A percentile compares a stretch with the other conserved stretches of the same genome.
Evolutionary conservation across 30 jellyfish, hydroid and myxozoan genomes (phyloP).

Genomic region (Aurelia aurita): DNA sequence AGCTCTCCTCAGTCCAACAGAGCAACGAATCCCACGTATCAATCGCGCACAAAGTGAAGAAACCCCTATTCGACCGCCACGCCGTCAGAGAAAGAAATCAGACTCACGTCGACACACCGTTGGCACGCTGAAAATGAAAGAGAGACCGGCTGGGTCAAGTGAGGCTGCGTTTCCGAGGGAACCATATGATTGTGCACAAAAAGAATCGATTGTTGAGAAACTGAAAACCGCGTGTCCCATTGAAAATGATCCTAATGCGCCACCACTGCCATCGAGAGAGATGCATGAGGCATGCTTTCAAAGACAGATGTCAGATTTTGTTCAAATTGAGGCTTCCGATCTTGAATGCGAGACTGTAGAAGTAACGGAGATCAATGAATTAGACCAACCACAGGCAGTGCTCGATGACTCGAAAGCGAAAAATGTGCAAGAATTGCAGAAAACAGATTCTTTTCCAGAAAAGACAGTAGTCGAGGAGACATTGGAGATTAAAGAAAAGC

Average conservation of each 20-base stretch:
- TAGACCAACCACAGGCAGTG: not conserved
- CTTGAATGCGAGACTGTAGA: constrained; percentile 9
- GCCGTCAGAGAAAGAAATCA: constrained; percentile 45
- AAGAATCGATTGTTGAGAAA: not conserved
- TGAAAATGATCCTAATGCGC: constrained; percentile 13
- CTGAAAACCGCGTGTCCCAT: constrained; percentile 2
- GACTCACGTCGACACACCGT: constrained; percentile 66
- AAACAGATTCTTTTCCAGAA: no score
- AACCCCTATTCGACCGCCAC: constrained; percentile 73
- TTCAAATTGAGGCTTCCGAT: constrained; percentile 15
- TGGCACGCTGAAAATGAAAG: constrained; percentile 7
- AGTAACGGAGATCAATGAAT: not conserved
- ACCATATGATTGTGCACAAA: constrained; percentile 25
- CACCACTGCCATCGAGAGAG: constrained; percentile 58
- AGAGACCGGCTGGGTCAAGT: not conserved
- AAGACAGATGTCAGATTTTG: constrained; percentile 32
- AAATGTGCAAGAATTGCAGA: no score
- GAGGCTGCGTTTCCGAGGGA: not conserved
- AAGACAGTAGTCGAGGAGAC: no score
- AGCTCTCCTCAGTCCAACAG: constrained; percentile 62
- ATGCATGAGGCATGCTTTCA: not conserved
- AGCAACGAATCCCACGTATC: constrained; percentile 17
- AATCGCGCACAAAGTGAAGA: constrained; percentile 44
- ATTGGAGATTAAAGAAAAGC: not conserved
- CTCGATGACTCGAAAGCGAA: no score